Conservation (phyloP, 1,140 invertebrate species). For the Polyergus mexicanus region DNA sequence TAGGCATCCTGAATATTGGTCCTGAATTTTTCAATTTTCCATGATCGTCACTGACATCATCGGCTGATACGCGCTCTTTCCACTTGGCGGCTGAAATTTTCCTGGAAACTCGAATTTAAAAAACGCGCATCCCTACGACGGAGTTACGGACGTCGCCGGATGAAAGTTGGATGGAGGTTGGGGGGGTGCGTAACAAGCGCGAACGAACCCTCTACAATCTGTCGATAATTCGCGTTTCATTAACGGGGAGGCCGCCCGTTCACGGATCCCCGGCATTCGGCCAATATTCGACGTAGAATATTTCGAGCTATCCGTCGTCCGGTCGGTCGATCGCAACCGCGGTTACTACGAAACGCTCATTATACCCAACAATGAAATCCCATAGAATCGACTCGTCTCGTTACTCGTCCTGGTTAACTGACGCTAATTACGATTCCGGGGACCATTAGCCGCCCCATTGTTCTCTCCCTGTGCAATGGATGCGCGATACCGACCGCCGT, state of each 20-base stretch:
- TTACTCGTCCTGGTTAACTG: constrained; percentile 59
- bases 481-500: constrained; percentile 44
- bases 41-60: neutral
- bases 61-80: neutral
- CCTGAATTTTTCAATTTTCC: neutral
- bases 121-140: neutral
- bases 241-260: constrained; percentile 41
- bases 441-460: constrained; percentile 60
- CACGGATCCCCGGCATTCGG: constrained; percentile 35
- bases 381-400: constrained; percentile 64
- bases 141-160: neutral
- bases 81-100: no score
- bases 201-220: constrained; percentile 58
- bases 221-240: constrained; percentile 63
- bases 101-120: neutral
- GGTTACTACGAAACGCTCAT: constrained; percentile 59
- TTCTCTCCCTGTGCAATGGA: constrained; percentile 41
- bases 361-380: constrained; percentile 64
- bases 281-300: constrained; percentile 56
- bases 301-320: constrained; percentile 48
- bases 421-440: constrained; percentile 64
- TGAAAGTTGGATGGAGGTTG: neutral
- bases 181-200: constrained; percentile 31
- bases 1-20: no score
- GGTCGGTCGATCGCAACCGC: constrained; percentile 44